Evolutionary conservation across 2,797 vertebrate species (phyloP).

Genomic region (Lagocephalus sceleratus): DNA sequence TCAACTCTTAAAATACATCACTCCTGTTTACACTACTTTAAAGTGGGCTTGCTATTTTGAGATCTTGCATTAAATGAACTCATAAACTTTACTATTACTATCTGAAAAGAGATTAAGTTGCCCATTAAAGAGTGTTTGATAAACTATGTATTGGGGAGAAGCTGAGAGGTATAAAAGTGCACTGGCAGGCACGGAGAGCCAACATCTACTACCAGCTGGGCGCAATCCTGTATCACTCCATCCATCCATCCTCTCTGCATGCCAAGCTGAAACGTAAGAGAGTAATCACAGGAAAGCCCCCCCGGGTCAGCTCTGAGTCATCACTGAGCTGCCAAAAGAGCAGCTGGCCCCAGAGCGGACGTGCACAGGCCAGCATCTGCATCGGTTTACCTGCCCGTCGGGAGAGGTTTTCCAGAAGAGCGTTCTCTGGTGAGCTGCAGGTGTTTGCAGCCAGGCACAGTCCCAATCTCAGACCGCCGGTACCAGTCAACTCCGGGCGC

Average conservation of each 20-base stretch:
- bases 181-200: neutral
- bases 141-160: too few relatives aligned
- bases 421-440: constrained; percentile 8
- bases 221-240: constrained; percentile 16
- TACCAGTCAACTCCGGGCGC: neutral
- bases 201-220: constrained; percentile 19
- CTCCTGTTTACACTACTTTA: too few relatives aligned
- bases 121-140: too few relatives aligned
- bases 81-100: neutral
- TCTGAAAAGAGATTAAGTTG: neutral
- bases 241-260: constrained; percentile 29
- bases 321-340: constrained; percentile 15
- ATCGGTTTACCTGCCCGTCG: constrained; percentile 21
- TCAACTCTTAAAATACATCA: too few relatives aligned
- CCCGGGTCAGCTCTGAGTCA: constrained; percentile 35
- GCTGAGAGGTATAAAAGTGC: too few relatives aligned
- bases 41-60: too few relatives aligned
- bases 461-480: too few relatives aligned
- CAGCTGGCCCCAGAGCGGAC: constrained; percentile 37
- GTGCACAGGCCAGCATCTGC: constrained; percentile 19
- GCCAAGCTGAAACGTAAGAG: constrained; percentile 23
- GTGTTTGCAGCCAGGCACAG: constrained; percentile 2
- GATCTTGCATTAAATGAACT: neutral
- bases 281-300: constrained; percentile 10
- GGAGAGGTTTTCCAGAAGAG: neutral